A percentile compares a stretch with the other conserved stretches of the same genome.
These are phyloP conservation scores for Pelmatolapia mariae DNA, from an alignment of 2,113 vertebrate genomes.

Conservation along the genomic window DNA sequence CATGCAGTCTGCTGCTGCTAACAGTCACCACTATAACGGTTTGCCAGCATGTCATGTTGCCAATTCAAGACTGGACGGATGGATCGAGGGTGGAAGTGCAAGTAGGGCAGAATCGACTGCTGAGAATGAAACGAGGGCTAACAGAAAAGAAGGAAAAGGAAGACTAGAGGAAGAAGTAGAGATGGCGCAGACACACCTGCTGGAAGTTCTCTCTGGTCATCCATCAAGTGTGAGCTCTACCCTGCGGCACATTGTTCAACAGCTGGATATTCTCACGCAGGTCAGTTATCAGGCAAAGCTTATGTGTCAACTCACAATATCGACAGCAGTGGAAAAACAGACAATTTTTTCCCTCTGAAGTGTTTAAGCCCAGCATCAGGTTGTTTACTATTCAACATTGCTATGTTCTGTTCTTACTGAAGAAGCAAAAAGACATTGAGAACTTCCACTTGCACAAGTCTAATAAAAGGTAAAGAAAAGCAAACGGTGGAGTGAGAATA, in stretches of 20 bases:
- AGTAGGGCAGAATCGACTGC: neutral
- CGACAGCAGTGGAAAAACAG: neutral
- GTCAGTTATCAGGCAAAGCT: constrained; percentile 55
- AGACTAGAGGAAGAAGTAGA: constrained; percentile 25
- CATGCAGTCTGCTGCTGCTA: neutral
- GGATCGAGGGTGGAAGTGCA: neutral
- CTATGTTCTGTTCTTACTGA: neutral
- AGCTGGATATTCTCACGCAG: constrained; percentile 85
- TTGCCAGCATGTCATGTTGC: neutral
- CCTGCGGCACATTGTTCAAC: constrained; percentile 83
- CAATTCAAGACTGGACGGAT: neutral
- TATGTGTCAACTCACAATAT: neutral
- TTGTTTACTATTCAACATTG: neutral
- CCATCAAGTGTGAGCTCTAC: constrained; percentile 66
- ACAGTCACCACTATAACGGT: neutral
- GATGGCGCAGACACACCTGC: neutral
- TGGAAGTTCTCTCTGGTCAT: constrained; percentile 52
- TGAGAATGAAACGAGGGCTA: neutral
- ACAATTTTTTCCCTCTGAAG: neutral
- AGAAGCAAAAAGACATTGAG: neutral
- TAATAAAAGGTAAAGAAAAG: neutral
- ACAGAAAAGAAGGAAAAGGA: neutral
- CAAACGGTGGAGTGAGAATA: neutral
- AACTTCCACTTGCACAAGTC: neutral
- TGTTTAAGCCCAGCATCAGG: neutral